Percentiles rank a stretch among this genome's conserved stretches.
Evolutionary conservation across 2,113 vertebrate genomes (phyloP).

Genomic region (Onychostruthus taczanowskii): DNA sequence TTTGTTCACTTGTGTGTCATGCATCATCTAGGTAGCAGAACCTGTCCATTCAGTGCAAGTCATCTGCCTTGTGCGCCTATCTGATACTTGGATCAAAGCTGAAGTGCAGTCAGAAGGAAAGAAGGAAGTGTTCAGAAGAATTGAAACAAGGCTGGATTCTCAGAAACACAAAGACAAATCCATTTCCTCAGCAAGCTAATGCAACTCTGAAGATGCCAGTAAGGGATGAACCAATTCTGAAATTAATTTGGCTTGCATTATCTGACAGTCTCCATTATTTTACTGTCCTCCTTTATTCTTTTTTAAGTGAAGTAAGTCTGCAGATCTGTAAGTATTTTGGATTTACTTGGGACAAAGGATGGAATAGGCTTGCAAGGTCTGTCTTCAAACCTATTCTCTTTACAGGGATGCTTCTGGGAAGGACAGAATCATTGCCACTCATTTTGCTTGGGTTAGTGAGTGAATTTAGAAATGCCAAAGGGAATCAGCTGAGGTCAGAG

Average conservation of each 20-base stretch:
- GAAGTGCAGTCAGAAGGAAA: constrained; percentile 32
- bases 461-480: neutral
- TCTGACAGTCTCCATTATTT: neutral
- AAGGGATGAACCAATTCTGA: constrained; percentile 2
- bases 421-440: neutral
- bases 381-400: neutral
- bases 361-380: neutral
- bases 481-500: neutral
- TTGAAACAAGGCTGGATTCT: constrained; percentile 29
- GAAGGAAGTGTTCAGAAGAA: constrained; percentile 37
- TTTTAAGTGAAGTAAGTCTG: neutral
- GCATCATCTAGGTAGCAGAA: neutral
- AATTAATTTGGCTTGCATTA: constrained; percentile 19
- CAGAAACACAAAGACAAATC: constrained; percentile 26
- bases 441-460: neutral
- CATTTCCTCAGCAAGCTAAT: neutral
- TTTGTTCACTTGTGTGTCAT: neutral
- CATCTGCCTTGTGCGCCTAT: neutral
- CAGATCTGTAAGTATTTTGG: neutral
- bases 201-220: neutral
- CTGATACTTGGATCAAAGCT: constrained; percentile 10
- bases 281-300: neutral
- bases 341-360: neutral
- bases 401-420: neutral
- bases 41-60: neutral